These are phyloP conservation scores for Epistrophella euchroma DNA, from an alignment of 2,888 invertebrate genomes.

Conservation along the genomic window DNA sequence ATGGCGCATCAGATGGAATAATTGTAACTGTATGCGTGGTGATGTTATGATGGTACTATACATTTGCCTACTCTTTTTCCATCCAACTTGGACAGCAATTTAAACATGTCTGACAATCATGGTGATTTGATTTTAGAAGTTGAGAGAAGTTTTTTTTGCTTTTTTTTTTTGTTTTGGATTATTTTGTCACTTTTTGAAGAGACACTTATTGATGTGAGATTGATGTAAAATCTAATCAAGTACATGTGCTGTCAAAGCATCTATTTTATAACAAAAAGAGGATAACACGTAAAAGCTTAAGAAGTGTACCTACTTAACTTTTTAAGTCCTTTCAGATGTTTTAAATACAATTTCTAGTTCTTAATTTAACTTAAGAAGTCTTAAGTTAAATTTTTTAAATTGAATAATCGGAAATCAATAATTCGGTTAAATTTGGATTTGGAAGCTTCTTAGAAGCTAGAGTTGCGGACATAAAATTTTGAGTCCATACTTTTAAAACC, in stretches of 20 bases:
- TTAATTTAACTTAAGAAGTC: no score
- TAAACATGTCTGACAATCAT: conserved; percentile 31
- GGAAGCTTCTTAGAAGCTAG: no score
- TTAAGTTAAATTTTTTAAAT: no score
- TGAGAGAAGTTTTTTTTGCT: conserved; percentile 5
- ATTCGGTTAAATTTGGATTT: no score
- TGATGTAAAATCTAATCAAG: not conserved
- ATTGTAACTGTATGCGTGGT: no score
- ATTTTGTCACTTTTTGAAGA: not conserved
- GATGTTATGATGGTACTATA: not conserved
- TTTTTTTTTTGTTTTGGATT: not conserved
- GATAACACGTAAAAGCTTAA: not conserved
- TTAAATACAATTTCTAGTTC: no score
- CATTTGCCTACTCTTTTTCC: conserved; percentile 1
- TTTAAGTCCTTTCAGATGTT: not conserved
- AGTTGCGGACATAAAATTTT: no score
- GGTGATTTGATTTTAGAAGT: conserved; percentile 58
- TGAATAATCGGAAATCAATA: no score
- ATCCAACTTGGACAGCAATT: conserved; percentile 35
- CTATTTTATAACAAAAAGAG: not conserved
- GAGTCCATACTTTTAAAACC: no score
- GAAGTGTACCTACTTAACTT: not conserved
- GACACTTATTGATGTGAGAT: not conserved
- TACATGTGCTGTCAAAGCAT: not conserved
- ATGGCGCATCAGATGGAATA: not conserved